Base-by-base conservation (phyloP, 1,140 invertebrate genomes). In the Drosophila persimilis region DNA sequence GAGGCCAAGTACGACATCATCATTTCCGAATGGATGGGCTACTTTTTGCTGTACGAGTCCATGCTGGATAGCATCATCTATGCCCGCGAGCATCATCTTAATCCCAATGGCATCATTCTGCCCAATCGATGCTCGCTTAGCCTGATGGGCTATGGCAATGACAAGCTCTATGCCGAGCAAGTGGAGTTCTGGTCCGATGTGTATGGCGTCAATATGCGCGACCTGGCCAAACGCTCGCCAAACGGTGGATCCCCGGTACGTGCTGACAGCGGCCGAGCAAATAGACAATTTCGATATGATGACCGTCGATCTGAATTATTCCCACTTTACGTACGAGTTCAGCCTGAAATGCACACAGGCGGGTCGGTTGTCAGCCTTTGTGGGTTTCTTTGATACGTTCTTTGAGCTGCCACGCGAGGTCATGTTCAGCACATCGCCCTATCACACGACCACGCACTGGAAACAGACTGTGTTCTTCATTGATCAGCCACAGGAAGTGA, bases 11-110 rank as follows among this genome's bases (percentile, higher is more conserved):
- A 99, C 17, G 98, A 99, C 91, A 95, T 99, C 22, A 98, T 99
- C 77, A 95, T 99, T 31, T 99, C 97, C 5, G 99, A 99, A 92
- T 99, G 99, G 99, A 99, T 99, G 99, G 99, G 99, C 4, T 99
- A 99, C 92, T 99, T 99, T 92, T 92, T 99, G 46, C 93, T 99
- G 6, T 99, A 99, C 90, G 99, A 99, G 93, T 98, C 97, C 20
- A 99, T 99, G 99, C 92, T 99, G 35, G 97, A 99, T 90, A 96
- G 96, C 91, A 95, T 98, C 20, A 94, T 99, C 35, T 95, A 95
- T 92, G 98, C 98, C 2, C 94, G 98, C 89, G 97, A 99, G 85
- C 95, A 96, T 73, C 97, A 96, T 93, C 93, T 99, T 15, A 95
- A 94, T 57, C 73, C 91, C 22, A 78, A 94, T 54, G 94, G 95